Conservation (phyloP, 1,140 invertebrate genomes). For the Proales similis region DNA sequence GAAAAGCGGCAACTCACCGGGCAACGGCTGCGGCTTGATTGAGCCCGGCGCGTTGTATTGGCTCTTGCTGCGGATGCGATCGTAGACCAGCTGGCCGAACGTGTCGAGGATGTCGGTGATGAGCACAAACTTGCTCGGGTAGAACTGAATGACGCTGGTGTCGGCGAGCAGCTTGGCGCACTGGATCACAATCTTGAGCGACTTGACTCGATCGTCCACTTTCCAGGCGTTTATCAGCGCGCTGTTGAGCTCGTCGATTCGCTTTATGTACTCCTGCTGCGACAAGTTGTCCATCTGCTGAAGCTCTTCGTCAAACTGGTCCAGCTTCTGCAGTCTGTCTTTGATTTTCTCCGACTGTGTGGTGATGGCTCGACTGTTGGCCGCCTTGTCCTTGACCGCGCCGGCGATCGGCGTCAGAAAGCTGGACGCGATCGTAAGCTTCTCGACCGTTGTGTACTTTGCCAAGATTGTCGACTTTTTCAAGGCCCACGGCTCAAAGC, state of each 20-base stretch:
- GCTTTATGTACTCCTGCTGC: conserved; percentile 79
- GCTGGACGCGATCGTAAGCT: conserved; percentile 76
- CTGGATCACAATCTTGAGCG: conserved; percentile 88
- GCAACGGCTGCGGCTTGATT: conserved; percentile 56
- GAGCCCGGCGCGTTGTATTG: conserved; percentile 58
- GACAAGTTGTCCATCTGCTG: conserved; percentile 73
- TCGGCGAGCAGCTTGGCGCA: conserved; percentile 85
- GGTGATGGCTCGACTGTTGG: conserved; percentile 48
- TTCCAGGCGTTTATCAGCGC: conserved; percentile 82
- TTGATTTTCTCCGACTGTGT: conserved; percentile 78
- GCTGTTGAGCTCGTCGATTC: conserved; percentile 79
- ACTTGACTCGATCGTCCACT: conserved; percentile 83
- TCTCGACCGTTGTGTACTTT: conserved; percentile 83
- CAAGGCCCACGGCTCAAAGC: conserved; percentile 66
- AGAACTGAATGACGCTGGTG: conserved; percentile 79
- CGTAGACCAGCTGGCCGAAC: conserved; percentile 83
- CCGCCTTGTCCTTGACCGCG: conserved; percentile 28
- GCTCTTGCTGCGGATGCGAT: conserved; percentile 72
- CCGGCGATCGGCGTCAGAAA: conserved; percentile 57
- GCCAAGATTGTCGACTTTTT: conserved; percentile 67
- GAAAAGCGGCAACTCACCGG: too few relatives aligned
- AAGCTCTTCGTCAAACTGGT: conserved; percentile 72
- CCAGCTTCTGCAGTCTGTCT: conserved; percentile 80
- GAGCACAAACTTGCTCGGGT: conserved; percentile 93
- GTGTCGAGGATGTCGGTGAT: conserved; percentile 90